Evolutionary conservation across 2,113 vertebrate species (phyloP).

Genomic region (Aegithalos caudatus): DNA sequence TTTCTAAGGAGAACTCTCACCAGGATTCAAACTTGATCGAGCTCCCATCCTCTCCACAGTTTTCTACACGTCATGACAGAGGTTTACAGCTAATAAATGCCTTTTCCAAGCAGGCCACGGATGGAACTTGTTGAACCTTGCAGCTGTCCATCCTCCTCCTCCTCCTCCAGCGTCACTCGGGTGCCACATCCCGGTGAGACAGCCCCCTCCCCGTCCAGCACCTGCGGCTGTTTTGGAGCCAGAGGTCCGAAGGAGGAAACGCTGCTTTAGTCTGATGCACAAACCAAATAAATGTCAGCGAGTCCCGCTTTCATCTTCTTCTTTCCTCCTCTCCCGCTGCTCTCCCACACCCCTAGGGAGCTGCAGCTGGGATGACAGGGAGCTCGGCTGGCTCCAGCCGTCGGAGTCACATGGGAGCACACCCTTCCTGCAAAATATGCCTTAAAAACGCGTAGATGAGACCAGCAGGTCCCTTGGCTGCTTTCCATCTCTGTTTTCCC

Average conservation of each 20-base stretch:
- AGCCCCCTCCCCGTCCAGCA: background rate
- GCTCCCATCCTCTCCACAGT: background rate
- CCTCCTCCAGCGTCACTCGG: background rate
- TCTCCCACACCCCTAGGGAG: background rate
- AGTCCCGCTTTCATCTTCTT: constrained; percentile 8
- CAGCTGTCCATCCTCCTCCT: background rate
- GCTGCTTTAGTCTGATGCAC: background rate
- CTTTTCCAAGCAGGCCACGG: constrained; percentile 31
- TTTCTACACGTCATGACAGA: background rate
- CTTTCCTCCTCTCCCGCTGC: background rate
- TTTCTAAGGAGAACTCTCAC: constrained; percentile 32
- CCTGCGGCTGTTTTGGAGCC: background rate
- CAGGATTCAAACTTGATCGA: background rate
- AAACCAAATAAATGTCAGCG: background rate
- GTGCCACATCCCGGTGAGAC: background rate
- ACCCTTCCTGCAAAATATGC: constrained; percentile 28
- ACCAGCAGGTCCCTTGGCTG: background rate
- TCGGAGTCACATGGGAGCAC: background rate
- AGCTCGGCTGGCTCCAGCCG: background rate
- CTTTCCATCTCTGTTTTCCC: background rate
- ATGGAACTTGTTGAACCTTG: background rate
- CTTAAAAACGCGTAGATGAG: background rate
- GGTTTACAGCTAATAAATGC: constrained; percentile 53
- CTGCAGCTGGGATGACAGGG: background rate
- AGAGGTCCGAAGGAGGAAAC: background rate